Conservation (phyloP, 2,888 invertebrate genomes). For the Mesorhabditis belari region DNA sequence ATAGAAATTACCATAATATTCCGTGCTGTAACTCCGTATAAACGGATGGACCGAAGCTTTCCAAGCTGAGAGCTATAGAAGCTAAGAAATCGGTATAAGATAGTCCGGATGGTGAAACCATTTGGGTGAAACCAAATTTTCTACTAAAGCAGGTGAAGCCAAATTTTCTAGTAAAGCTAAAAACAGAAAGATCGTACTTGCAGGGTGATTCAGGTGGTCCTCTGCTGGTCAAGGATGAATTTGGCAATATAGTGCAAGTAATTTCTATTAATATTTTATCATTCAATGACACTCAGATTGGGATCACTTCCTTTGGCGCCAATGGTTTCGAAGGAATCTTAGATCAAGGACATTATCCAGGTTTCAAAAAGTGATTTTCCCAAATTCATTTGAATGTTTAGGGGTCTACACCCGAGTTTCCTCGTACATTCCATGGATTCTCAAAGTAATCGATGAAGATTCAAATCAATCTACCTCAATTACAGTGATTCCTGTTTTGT, state of each 20-base stretch:
- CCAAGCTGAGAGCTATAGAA: not conserved
- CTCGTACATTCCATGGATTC: slow-evolving; percentile 24
- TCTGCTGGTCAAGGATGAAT: slow-evolving; percentile 14
- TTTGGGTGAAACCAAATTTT: not conserved
- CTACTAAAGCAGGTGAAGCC: not conserved
- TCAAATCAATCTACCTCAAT: not conserved
- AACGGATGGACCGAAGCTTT: too few species aligned
- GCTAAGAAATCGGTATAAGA: not conserved
- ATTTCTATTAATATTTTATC: too few species aligned
- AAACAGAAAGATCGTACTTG: not conserved
- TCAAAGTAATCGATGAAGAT: slow-evolving; percentile 5
- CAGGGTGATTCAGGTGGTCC: slow-evolving; percentile 40
- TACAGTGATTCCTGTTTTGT: too few species aligned
- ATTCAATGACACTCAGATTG: too few species aligned
- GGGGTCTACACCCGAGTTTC: slow-evolving; percentile 34
- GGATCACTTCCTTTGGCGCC: slow-evolving; percentile 34
- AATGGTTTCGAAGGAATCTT: slow-evolving; percentile 24
- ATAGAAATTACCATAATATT: too few species aligned
- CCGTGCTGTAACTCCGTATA: too few species aligned
- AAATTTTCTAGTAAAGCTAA: not conserved
- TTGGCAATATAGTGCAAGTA: slow-evolving; percentile 21
- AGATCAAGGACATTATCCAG: slow-evolving; percentile 30
- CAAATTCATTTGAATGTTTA: slow-evolving; percentile 4
- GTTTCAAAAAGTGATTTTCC: slow-evolving; percentile 9
- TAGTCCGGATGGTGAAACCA: not conserved